These are phyloP conservation scores for Etheostoma spectabile DNA, from an alignment of 2,113 vertebrate genomes.

Conservation along the genomic window DNA sequence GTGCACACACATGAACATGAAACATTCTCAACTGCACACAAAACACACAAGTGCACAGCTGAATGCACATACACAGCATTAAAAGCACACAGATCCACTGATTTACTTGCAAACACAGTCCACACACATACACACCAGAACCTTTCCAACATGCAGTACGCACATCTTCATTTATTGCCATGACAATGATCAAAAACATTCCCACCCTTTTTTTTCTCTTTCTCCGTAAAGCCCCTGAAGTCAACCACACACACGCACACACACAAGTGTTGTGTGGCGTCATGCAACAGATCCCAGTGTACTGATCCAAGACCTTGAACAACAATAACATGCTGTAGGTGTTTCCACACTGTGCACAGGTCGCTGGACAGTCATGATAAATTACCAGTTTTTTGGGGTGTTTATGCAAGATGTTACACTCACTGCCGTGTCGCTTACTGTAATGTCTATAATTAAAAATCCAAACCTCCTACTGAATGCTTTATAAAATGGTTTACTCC, in stretches of 20 bases:
- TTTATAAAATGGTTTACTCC: neutral
- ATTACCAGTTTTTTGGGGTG: neutral
- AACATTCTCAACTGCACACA: neutral
- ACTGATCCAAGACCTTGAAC: constrained; percentile 20
- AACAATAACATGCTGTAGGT: constrained; percentile 27
- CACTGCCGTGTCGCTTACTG: neutral
- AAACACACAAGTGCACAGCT: constrained; percentile 23
- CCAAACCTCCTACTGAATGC: neutral
- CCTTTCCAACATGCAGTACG: constrained; percentile 16
- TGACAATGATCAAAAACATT: constrained; percentile 69
- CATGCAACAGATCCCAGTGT: constrained; percentile 22
- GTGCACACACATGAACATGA: constrained; percentile 21
- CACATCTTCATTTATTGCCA: constrained; percentile 60
- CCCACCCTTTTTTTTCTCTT: constrained; percentile 52
- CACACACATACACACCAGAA: neutral
- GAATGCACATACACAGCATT: constrained; percentile 17
- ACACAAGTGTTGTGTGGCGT: constrained; percentile 4
- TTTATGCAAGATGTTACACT: constrained; percentile 10
- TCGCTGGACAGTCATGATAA: constrained; percentile 3
- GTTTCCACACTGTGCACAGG: constrained; percentile 9
- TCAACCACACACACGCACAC: constrained; percentile 8
- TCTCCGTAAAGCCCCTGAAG: constrained; percentile 43
- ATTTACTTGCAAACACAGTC: constrained; percentile 14
- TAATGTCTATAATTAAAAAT: constrained; percentile 5
- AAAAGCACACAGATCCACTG: constrained; percentile 5